Conservation (phyloP, 2,113 vertebrate species). For the Macrotus californicus region DNA sequence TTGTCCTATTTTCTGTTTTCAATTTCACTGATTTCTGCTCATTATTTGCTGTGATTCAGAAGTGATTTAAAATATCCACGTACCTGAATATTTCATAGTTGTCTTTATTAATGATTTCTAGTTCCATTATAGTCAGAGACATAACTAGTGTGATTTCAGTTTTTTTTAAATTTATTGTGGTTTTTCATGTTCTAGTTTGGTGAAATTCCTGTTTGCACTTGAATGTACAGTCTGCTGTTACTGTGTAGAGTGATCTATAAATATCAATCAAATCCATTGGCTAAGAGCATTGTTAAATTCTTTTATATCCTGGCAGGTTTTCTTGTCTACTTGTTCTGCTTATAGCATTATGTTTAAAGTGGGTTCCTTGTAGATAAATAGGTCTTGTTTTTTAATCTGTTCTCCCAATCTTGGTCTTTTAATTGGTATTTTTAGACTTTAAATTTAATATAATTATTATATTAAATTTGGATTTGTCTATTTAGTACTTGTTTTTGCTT, state of each 20-base stretch:
- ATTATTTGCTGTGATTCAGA: constrained; percentile 1
- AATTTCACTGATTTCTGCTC: background rate
- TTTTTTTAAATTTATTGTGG: background rate
- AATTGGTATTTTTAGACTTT: background rate
- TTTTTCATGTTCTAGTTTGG: background rate
- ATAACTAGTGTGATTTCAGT: background rate
- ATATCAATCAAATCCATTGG: background rate
- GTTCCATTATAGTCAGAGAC: background rate
- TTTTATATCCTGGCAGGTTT: background rate
- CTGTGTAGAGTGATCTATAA: background rate
- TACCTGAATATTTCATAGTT: background rate
- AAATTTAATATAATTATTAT: background rate
- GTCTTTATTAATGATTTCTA: background rate
- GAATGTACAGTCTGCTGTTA: background rate
- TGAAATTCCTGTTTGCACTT: background rate
- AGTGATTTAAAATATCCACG: background rate
- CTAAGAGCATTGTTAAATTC: background rate
- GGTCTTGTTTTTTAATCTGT: no score
- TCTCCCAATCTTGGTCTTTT: no score
- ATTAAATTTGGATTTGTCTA: background rate
- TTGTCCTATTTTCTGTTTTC: background rate
- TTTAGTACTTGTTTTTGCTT: background rate
- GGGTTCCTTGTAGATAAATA: no score
- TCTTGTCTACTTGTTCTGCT: background rate
- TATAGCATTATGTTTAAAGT: background rate